Base-by-base conservation (phyloP, 2,888 invertebrate genomes). In the Cryptophagus acutangulus region DNA sequence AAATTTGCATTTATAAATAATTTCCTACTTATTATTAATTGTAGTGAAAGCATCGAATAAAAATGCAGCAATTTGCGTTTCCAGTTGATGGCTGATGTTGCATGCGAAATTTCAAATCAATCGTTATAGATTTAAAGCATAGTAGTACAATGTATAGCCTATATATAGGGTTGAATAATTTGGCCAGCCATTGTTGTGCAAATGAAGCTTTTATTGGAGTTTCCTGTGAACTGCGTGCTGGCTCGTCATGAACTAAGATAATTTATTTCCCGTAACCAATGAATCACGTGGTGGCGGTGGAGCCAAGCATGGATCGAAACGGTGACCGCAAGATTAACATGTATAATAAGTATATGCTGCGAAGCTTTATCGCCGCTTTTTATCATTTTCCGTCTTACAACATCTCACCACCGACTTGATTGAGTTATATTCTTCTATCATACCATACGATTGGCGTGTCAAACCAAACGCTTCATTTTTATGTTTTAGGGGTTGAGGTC, bases 141-240 rank as follows among this genome's bases (percentile, higher is more conserved):
- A n/a, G n/a, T n/a, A 43, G 45, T 48, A 52, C 55, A 56, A 52
- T 52, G 51, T 51, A 51, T n/a, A n/a, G n/a, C n/a, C n/a, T n/a
- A n/a, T 46, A 55, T 49, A 55, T 58, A 55, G 57, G 59, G 61
- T 59, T 57, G 62, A 61, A 65, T 64, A 66, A 67, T 66, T 67
- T 61, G 60, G 59, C 49, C 52, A 51, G 58, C 60, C 57, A 66
- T 68, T 68, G 67, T 68, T 65, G 66, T 68, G 68, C 66, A 68
- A 68, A 68, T 68, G 63, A 65, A 58, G 62, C 64, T 65, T 66
- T 66, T 63, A 66, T 65, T 63, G 61, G 59, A 55, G 55, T 58
- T 62, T 65, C 63, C 62, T 61, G 59, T 51, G 54, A 44, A 54
- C 59, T 61, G 62, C 64, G 63, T 64, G 63, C 52, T 48, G 51